A percentile compares a stretch with the other conserved stretches of the same genome.
Conservation (phyloP, 2,113 vertebrate genomes). For the Balaeniceps rex region DNA sequence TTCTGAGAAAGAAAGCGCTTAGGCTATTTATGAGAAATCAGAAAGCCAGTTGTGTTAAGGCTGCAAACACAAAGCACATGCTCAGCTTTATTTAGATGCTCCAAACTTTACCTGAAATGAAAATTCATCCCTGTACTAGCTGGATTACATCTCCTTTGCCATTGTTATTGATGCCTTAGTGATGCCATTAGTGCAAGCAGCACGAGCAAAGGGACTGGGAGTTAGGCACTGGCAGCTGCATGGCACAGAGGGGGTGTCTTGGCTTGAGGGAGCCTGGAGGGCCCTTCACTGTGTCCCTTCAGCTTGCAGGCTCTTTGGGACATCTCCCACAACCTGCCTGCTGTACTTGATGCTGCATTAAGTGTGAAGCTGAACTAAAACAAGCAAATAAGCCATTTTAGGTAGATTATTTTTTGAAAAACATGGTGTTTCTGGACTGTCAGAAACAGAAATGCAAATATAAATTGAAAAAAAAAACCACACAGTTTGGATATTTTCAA, state of each 20-base stretch:
- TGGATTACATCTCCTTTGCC: background rate
- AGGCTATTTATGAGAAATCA: conserved; percentile 1
- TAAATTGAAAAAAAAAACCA: background rate
- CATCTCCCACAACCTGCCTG: background rate
- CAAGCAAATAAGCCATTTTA: accelerated
- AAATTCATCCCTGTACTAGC: background rate
- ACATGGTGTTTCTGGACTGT: background rate
- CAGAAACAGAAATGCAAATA: background rate
- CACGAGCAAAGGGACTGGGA: background rate
- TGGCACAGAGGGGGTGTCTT: background rate
- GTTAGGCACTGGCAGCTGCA: background rate
- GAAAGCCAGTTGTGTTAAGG: background rate
- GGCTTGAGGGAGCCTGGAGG: background rate
- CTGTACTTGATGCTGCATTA: background rate
- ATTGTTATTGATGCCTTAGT: background rate
- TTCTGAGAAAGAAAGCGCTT: background rate
- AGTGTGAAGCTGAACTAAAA: background rate
- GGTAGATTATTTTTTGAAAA: background rate
- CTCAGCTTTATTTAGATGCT: background rate
- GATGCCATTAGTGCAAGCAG: background rate
- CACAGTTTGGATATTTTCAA: background rate
- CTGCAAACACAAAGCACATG: background rate
- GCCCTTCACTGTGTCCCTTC: background rate
- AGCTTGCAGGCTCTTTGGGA: background rate
- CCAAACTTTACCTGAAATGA: background rate